Evolutionary conservation across 2,113 vertebrate species (phyloP).

Genomic region (Puffinus mauretanicus): DNA sequence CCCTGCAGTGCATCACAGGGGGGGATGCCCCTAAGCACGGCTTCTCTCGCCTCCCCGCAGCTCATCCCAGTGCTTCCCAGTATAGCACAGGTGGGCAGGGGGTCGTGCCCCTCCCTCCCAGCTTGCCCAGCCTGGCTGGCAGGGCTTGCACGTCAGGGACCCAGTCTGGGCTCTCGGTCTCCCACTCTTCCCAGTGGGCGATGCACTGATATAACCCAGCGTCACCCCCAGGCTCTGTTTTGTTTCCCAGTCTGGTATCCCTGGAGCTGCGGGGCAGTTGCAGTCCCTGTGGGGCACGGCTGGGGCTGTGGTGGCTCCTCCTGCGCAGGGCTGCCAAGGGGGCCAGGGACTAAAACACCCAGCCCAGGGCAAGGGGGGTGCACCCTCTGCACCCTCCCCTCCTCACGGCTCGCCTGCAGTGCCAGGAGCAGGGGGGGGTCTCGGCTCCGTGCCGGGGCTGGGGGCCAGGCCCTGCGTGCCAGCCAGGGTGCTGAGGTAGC

Average conservation of each 20-base stretch:
- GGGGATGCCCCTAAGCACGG: rapidly evolving
- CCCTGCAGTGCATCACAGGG: rapidly evolving
- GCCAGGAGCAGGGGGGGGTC: not conserved
- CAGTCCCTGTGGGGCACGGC: rapidly evolving
- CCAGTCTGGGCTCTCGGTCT: not conserved
- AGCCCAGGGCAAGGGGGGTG: too few relatives aligned
- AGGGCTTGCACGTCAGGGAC: not conserved
- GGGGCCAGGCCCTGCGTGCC: not conserved
- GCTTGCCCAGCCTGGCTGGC: not conserved
- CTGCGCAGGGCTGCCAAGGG: not conserved
- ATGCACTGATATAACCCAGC: not conserved
- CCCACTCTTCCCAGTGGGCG: not conserved
- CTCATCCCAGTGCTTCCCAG: not conserved
- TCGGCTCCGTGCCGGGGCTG: rapidly evolving
- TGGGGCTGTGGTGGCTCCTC: not conserved
- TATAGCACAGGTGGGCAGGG: rapidly evolving
- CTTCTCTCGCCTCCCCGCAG: not conserved
- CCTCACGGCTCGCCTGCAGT: not conserved
- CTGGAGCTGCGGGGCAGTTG: rapidly evolving
- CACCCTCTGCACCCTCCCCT: not conserved
- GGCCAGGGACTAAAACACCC: rapidly evolving
- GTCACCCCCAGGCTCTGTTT: not conserved
- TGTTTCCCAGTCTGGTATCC: not conserved
- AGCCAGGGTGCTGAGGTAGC: not conserved
- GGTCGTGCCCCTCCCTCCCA: not conserved